A percentile compares a stretch with the other conserved stretches of the same genome.
Evolutionary conservation across 1,140 invertebrate genomes (phyloP).

Genomic region (Drosophila pruinosa): DNA sequence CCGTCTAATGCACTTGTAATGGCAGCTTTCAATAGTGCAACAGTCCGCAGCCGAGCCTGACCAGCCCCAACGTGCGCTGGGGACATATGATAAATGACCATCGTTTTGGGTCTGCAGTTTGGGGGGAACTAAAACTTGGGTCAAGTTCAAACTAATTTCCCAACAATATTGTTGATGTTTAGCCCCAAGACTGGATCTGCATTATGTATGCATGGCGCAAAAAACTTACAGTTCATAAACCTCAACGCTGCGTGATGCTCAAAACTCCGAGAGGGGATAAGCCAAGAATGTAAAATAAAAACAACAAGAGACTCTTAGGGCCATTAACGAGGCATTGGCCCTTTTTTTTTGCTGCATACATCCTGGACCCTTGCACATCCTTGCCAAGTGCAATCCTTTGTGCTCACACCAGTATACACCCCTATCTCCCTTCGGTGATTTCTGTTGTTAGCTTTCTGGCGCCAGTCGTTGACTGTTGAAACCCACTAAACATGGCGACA

Average conservation of each 20-base stretch:
- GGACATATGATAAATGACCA: constrained; percentile 52
- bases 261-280: neutral
- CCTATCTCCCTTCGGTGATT: constrained; percentile 40
- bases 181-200: constrained; percentile 9
- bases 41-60: constrained; percentile 8
- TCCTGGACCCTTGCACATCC: constrained; percentile 39
- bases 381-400: constrained; percentile 59
- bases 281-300: neutral
- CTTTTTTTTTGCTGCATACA: constrained; percentile 38
- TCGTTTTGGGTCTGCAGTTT: constrained; percentile 7
- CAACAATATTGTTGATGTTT: constrained; percentile 48
- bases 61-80: neutral
- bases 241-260: constrained; percentile 11
- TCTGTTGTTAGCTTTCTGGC: constrained; percentile 64
- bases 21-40: constrained; percentile 27
- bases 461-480: constrained; percentile 43
- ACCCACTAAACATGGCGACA: constrained; percentile 33
- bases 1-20: constrained; percentile 54
- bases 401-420: neutral
- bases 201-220: constrained; percentile 32
- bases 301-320: constrained; percentile 29
- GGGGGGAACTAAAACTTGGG: constrained; percentile 44
- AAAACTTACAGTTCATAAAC: constrained; percentile 57
- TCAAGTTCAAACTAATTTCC: constrained; percentile 73
- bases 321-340: constrained; percentile 76